Percentiles rank a stretch among this genome's conserved stretches.
phyloP scores from a whole-genome alignment of 2,797 vertebrate genomes.

The Xiphophorus birchmanni region DNA sequence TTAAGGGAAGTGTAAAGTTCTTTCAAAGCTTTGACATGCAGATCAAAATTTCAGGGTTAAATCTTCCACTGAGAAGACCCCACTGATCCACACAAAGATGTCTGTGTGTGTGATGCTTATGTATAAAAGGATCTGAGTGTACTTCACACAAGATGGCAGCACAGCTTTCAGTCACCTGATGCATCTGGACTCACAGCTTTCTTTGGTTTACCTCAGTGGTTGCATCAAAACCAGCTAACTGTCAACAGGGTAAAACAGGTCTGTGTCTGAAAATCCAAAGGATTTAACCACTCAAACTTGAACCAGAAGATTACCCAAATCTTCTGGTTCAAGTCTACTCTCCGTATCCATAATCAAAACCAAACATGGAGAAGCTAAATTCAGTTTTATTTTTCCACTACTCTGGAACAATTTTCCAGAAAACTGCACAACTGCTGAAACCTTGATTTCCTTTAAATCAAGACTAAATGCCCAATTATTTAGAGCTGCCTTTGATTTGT shows the following conservation, averaged over 20 bases:
- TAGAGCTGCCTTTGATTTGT: too few relatives aligned
- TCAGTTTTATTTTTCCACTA: too few relatives aligned
- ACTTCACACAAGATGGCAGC: slow-evolving; percentile 53
- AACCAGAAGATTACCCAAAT: too few relatives aligned
- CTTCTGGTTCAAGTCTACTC: too few relatives aligned
- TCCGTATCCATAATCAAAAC: too few relatives aligned
- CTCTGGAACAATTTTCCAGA: too few relatives aligned
- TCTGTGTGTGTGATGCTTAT: not conserved
- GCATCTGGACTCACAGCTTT: not conserved
- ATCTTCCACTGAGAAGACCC: not conserved
- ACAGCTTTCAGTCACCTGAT: slow-evolving; percentile 22
- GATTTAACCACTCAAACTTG: not conserved
- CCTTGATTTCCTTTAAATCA: too few relatives aligned
- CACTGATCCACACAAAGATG: not conserved
- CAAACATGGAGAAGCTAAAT: too few relatives aligned
- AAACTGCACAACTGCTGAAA: too few relatives aligned
- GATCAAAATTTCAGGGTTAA: not conserved
- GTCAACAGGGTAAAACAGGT: not conserved
- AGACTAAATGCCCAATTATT: too few relatives aligned
- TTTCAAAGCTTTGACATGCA: not conserved
- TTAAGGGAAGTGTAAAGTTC: not conserved
- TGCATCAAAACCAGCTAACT: not conserved
- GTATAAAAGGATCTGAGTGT: not conserved
- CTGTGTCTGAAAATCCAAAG: not conserved
- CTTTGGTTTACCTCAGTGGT: slow-evolving; percentile 8